phyloP scores from a whole-genome alignment of 2,113 vertebrate species.

The Indri indri region DNA sequence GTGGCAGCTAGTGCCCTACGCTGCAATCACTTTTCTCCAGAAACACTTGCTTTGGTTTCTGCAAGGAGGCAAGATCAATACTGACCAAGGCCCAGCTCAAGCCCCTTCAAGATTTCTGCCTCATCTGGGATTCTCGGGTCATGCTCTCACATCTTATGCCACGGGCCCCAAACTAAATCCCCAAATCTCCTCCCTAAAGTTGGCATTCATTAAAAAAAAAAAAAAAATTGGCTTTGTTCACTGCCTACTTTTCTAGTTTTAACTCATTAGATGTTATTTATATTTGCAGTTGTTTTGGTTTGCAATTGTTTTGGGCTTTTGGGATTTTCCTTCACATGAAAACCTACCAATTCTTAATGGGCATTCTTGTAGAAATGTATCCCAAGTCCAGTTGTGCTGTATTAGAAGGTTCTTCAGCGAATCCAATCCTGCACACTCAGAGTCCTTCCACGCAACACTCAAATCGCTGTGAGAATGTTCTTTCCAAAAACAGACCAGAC shows the following conservation, averaged over 20 bases:
- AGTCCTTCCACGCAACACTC: not conserved
- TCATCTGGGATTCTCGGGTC: not conserved
- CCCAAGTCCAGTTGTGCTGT: not conserved
- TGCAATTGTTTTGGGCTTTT: not conserved
- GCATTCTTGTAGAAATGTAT: not conserved
- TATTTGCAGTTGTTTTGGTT: too few species aligned
- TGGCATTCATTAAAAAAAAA: not conserved
- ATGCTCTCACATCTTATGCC: not conserved
- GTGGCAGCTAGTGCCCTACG: not conserved
- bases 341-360: not conserved
- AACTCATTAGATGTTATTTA: too few species aligned
- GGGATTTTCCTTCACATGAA: not conserved
- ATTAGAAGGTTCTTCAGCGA: too few species aligned
- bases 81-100: not conserved
- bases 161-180: not conserved
- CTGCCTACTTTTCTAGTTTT: not conserved
- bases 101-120: not conserved
- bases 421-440: not conserved
- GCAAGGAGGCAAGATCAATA: not conserved
- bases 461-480: not conserved
- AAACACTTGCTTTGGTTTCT: not conserved
- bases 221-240: not conserved
- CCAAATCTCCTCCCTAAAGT: too few species aligned
- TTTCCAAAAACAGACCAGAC: not conserved
- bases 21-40: not conserved